Evolutionary conservation across 2,888 invertebrate species (phyloP).

Genomic region (Cerastis leucographa): DNA sequence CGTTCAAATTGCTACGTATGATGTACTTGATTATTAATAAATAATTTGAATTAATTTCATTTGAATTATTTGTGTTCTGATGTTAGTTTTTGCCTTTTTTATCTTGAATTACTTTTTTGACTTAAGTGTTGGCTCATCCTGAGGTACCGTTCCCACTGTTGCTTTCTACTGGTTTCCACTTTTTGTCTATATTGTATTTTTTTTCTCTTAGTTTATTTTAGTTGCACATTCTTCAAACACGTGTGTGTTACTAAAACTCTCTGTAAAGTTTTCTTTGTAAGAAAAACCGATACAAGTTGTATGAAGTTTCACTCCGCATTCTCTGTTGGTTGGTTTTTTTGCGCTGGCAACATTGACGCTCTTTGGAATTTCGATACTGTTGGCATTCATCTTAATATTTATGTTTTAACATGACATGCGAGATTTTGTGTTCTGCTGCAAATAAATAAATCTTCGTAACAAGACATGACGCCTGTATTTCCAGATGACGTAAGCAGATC

Average conservation of each 20-base stretch:
- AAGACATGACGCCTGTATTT: too few species aligned
- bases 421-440: conserved; percentile 8
- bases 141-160: too few species aligned
- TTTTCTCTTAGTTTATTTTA: not conserved
- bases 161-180: not conserved
- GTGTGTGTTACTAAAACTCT: conserved; percentile 53
- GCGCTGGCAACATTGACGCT: conserved; percentile 39
- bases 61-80: too few species aligned
- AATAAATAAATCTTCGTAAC: not conserved
- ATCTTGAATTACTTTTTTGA: too few species aligned
- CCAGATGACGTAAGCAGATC: not conserved
- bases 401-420: conserved; percentile 11
- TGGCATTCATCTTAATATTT: conserved; percentile 39
- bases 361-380: conserved; percentile 48
- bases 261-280: conserved; percentile 60
- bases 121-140: too few species aligned
- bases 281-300: conserved; percentile 67
- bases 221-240: conserved; percentile 15
- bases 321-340: conserved; percentile 49
- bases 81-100: too few species aligned
- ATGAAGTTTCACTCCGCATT: conserved; percentile 55
- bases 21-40: too few species aligned
- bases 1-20: too few species aligned
- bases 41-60: too few species aligned
- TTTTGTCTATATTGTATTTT: not conserved